phyloP scores from a whole-genome alignment of 2,797 vertebrate genomes.

The Cynopterus sphinx region DNA sequence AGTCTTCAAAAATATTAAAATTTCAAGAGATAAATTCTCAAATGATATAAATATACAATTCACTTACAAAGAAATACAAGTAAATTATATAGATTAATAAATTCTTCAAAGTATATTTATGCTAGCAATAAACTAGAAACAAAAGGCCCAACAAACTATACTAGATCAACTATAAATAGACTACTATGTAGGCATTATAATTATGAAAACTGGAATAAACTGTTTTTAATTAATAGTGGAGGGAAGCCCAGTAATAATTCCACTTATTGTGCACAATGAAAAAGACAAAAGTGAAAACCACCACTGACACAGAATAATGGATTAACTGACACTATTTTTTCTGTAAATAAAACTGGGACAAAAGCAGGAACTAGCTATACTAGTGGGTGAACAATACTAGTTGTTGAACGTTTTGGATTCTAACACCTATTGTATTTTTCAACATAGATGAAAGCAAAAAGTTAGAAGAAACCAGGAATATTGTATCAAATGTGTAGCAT shows the following conservation, averaged over 20 bases:
- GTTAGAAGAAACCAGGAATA: not conserved
- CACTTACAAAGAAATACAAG: not conserved
- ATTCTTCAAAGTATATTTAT: conserved; percentile 7
- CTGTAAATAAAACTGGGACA: not conserved
- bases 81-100: not conserved
- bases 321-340: not conserved
- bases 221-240: not conserved
- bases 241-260: not conserved
- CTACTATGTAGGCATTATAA: not conserved
- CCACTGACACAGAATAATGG: not conserved
- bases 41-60: not conserved
- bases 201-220: not conserved
- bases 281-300: conserved; percentile 26
- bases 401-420: not conserved
- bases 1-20: conserved; percentile 47
- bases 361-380: not conserved
- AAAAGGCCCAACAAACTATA: not conserved
- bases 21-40: not conserved
- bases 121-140: not conserved
- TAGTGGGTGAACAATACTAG: not conserved
- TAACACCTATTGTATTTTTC: not conserved
- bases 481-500: not conserved
- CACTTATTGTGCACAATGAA: not conserved
- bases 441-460: not conserved
- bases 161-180: not conserved